phyloP scores from a whole-genome alignment of 2,797 vertebrate species.

The Gobio occitaniae region DNA sequence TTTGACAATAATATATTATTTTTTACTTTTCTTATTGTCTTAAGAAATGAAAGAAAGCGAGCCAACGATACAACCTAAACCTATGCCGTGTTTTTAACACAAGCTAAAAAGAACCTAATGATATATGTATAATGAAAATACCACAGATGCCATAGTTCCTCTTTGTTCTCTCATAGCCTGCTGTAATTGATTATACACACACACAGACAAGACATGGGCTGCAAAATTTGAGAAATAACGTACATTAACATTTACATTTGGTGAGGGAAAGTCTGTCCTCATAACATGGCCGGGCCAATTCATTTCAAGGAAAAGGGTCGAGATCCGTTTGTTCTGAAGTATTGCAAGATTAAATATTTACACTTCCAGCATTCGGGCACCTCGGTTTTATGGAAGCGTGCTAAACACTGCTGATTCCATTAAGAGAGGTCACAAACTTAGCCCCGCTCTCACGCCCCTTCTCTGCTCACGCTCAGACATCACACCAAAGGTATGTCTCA shows the following conservation, averaged over 20 bases:
- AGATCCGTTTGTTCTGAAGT: conserved; percentile 67
- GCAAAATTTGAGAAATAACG: conserved; percentile 47
- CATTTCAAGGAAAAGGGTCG: conserved; percentile 59
- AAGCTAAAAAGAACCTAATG: conserved; percentile 30
- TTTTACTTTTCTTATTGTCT: not conserved
- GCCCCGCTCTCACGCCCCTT: conserved; percentile 63
- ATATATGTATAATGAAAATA: conserved; percentile 49
- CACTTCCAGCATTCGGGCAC: conserved; percentile 63
- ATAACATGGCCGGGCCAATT: conserved; percentile 52
- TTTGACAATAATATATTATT: not conserved
- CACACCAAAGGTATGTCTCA: conserved; percentile 47
- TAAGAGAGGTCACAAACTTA: conserved; percentile 64
- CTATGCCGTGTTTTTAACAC: conserved; percentile 9
- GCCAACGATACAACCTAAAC: not conserved
- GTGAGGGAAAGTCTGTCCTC: conserved; percentile 52
- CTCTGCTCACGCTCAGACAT: conserved; percentile 60
- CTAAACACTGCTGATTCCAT: conserved; percentile 66
- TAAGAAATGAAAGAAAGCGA: not conserved
- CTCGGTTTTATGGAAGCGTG: conserved; percentile 65
- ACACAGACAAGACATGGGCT: conserved; percentile 39
- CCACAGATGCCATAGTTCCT: conserved; percentile 35
- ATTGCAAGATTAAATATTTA: conserved; percentile 73
- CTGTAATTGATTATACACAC: conserved; percentile 53
- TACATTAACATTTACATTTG: conserved; percentile 61
- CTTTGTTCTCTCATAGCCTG: conserved; percentile 48